phyloP scores from a whole-genome alignment of 2,888 invertebrate species.

The Microchrysa polita region DNA sequence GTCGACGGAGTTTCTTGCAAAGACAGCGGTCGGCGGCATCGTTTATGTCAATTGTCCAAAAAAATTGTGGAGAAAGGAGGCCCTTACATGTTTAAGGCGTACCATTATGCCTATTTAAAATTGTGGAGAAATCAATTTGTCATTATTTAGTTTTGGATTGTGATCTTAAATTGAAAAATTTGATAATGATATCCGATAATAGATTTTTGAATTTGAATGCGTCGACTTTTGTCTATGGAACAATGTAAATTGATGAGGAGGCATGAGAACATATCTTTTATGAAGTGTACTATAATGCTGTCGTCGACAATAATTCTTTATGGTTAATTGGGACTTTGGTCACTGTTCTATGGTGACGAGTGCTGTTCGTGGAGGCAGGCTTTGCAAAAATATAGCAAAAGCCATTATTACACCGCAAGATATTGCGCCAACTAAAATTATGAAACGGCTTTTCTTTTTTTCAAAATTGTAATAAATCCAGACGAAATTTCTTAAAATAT shows the following conservation, averaged over 20 bases:
- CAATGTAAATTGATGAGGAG: neutral
- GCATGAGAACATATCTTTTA: neutral
- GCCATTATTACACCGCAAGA: no score
- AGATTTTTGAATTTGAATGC: no score
- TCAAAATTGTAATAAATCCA: no score
- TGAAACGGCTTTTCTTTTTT: no score
- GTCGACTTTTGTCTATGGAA: neutral
- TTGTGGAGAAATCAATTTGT: constrained; percentile 34
- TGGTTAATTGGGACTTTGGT: no score
- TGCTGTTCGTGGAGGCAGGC: no score
- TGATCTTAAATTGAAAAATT: constrained; percentile 35
- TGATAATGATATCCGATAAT: constrained; percentile 10
- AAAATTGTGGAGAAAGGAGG: neutral
- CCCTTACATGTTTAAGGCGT: constrained; percentile 17
- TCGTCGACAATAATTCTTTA: no score
- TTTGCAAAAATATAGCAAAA: no score
- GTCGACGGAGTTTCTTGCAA: neutral
- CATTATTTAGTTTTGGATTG: constrained; percentile 40
- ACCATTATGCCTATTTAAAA: constrained; percentile 20
- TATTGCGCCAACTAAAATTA: no score
- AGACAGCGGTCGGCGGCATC: neutral
- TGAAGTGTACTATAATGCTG: no score
- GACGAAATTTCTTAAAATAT: no score
- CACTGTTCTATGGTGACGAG: no score
- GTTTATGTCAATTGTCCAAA: neutral